These are phyloP conservation scores for Morbakka virulenta DNA, from an alignment of 30 jellyfish, hydroid and myxozoan species.

Conservation along the genomic window DNA sequence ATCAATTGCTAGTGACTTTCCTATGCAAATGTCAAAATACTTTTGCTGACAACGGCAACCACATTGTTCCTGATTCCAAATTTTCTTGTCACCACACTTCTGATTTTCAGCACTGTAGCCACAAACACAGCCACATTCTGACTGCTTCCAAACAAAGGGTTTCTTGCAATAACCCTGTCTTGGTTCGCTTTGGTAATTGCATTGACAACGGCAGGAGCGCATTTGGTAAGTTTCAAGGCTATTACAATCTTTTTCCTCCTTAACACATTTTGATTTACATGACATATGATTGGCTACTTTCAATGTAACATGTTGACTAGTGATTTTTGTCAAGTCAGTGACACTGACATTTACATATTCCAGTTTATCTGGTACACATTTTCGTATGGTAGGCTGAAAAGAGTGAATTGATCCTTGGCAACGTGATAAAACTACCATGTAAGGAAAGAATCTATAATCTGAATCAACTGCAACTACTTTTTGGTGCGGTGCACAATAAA, in stretches of 20 bases:
- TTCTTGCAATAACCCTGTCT: neutral
- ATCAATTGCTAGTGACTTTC: neutral
- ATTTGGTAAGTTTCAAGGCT: slow-evolving; percentile 5
- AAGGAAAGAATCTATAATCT: slow-evolving; percentile 17
- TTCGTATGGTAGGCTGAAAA: neutral
- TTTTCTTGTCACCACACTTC: neutral
- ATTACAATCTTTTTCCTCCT: slow-evolving; percentile 2
- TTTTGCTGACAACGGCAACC: neutral
- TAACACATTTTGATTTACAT: slow-evolving; percentile 12
- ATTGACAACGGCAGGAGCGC: slow-evolving; percentile 6
- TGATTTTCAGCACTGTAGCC: neutral
- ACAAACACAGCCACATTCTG: slow-evolving; percentile 32
- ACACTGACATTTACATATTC: neutral
- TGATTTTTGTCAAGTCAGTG: neutral
- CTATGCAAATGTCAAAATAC: neutral
- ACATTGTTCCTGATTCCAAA: neutral
- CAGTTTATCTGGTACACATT: slow-evolving; percentile 19
- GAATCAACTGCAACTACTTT: slow-evolving; percentile 36
- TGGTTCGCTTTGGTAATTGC: slow-evolving; percentile 20
- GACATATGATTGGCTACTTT: slow-evolving; percentile 15
- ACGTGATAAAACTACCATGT: slow-evolving; percentile 9
- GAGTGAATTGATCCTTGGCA: slow-evolving; percentile 25
- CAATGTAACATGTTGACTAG: neutral
- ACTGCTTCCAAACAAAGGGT: slow-evolving; percentile 34
- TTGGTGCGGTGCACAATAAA: slow-evolving; percentile 23